These are phyloP conservation scores for Atractosteus spatula DNA, from an alignment of 2,113 vertebrate genomes.

Conservation along the genomic window DNA sequence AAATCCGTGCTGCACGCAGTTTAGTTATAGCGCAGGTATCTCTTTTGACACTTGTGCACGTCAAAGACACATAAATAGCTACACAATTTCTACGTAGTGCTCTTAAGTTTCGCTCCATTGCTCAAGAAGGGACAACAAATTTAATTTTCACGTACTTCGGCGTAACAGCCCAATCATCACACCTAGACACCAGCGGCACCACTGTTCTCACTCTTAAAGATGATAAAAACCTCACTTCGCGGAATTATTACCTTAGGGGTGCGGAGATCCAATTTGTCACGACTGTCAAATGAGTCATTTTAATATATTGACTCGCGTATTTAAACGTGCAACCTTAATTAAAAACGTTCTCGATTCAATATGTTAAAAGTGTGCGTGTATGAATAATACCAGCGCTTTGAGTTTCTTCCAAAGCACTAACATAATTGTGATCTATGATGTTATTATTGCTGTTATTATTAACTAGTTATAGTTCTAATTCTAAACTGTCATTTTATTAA, in stretches of 20 bases:
- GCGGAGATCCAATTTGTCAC: neutral
- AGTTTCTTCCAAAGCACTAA: too few species aligned
- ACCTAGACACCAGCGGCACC: neutral
- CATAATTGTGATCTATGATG: neutral
- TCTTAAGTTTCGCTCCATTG: too few species aligned
- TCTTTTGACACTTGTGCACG: too few species aligned
- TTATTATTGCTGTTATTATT: neutral
- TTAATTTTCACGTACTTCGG: too few species aligned
- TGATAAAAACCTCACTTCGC: constrained; percentile 5
- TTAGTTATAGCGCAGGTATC: too few species aligned
- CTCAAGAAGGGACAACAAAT: too few species aligned
- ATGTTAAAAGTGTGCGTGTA: neutral
- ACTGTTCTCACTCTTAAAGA: neutral
- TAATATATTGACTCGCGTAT: neutral
- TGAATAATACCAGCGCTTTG: too few species aligned
- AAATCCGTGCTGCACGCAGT: too few species aligned
- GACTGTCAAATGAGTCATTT: constrained; percentile 11
- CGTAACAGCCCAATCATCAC: too few species aligned
- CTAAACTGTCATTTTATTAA: too few species aligned
- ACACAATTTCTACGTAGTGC: too few species aligned
- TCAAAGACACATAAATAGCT: too few species aligned
- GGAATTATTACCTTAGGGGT: neutral
- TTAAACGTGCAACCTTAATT: neutral
- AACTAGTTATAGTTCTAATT: neutral
- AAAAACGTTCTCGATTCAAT: constrained; percentile 2